phyloP scores from a whole-genome alignment of 2,888 invertebrate species.

The Listrodromus nycthemerus region DNA sequence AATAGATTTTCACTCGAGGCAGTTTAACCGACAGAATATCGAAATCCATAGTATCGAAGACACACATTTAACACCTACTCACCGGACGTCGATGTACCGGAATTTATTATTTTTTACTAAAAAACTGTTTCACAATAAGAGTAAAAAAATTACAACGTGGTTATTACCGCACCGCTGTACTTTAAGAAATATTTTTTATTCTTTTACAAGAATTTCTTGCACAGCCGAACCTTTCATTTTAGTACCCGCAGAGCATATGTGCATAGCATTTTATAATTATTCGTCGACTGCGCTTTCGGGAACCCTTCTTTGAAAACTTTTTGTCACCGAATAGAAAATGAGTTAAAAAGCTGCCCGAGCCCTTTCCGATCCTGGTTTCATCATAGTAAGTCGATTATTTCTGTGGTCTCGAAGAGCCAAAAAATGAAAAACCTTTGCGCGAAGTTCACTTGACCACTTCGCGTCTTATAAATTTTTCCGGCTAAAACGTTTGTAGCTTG shows the following conservation, averaged over 20 bases:
- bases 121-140: neutral
- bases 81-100: neutral
- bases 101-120: neutral
- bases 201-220: neutral
- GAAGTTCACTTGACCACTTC: neutral
- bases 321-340: neutral
- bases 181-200: neutral
- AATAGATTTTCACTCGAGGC: neutral
- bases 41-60: neutral
- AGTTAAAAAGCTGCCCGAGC: neutral
- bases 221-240: neutral
- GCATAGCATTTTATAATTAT: neutral
- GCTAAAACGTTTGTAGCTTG: neutral
- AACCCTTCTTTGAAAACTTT: neutral
- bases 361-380: neutral
- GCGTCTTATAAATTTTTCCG: neutral
- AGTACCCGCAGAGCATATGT: neutral
- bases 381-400: neutral
- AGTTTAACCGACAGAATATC: neutral
- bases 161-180: neutral
- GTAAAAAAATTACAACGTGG: neutral
- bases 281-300: neutral
- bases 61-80: neutral
- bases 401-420: neutral
- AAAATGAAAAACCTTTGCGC: slow-evolving; percentile 5